Conservation (phyloP, 2,888 invertebrate species). For the Horisme vitalbata region DNA sequence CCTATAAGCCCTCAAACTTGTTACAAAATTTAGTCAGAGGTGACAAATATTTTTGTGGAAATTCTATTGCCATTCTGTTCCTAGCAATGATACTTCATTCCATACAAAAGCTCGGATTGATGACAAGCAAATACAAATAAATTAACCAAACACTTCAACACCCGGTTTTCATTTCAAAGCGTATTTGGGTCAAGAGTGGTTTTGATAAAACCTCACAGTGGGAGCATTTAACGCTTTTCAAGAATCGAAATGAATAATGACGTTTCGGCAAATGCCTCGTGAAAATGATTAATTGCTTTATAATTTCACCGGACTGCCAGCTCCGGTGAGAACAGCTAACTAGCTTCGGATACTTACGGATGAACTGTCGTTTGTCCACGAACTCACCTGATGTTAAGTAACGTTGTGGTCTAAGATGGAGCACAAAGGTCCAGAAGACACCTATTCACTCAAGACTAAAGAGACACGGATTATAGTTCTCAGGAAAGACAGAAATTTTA, state of each 20-base stretch:
- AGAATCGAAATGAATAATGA: slow-evolving; percentile 63
- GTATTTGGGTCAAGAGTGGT: slow-evolving; percentile 41
- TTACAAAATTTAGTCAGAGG: too few relatives aligned
- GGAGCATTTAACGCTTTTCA: slow-evolving; percentile 48
- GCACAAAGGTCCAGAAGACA: too few relatives aligned
- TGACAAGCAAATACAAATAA: slow-evolving; percentile 23
- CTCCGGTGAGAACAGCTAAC: slow-evolving; percentile 7
- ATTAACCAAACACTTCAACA: slow-evolving; percentile 27
- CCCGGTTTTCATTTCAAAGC: slow-evolving; percentile 27
- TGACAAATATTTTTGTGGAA: not conserved
- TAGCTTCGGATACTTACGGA: too few relatives aligned
- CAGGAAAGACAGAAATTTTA: too few relatives aligned
- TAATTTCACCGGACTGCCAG: slow-evolving; percentile 52
- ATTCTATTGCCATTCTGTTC: not conserved
- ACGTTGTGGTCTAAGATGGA: too few relatives aligned
- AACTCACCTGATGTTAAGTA: too few relatives aligned
- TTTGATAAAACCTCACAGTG: slow-evolving; percentile 48
- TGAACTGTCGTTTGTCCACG: too few relatives aligned
- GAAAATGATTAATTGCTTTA: slow-evolving; percentile 64
- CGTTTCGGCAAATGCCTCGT: slow-evolving; percentile 52
- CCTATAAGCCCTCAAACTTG: too few relatives aligned
- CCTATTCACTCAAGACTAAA: too few relatives aligned
- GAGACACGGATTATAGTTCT: too few relatives aligned
- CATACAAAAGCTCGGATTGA: slow-evolving; percentile 10
- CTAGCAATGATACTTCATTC: not conserved